Evolutionary conservation across 2,888 invertebrate species (phyloP).

Genomic region (Leuctra nigra): DNA sequence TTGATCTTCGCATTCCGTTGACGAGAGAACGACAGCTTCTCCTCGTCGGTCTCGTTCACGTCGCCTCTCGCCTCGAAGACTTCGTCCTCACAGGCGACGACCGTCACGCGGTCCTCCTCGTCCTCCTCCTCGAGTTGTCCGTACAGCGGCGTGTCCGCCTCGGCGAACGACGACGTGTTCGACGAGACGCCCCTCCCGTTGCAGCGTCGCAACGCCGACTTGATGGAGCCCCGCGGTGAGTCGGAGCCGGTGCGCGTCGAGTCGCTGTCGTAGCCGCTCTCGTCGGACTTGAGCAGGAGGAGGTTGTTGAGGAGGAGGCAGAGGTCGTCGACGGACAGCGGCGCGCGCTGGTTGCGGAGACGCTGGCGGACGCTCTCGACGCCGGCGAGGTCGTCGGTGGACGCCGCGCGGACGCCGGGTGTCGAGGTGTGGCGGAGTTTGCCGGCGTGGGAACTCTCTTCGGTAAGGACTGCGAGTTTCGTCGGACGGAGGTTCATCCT

Average conservation of each 20-base stretch:
- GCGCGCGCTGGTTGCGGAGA: neutral
- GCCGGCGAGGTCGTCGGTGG: slow-evolving; percentile 23
- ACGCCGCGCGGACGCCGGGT: slow-evolving; percentile 7
- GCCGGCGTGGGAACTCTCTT: slow-evolving; percentile 27
- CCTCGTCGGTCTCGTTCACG: slow-evolving; percentile 28
- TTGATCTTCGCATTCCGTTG: slow-evolving; percentile 24
- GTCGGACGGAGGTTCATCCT: neutral
- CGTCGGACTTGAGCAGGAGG: slow-evolving; percentile 43
- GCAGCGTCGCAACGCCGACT: slow-evolving; percentile 20
- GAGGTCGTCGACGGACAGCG: slow-evolving; percentile 31
- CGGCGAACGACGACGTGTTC: slow-evolving; percentile 14
- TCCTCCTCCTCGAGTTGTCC: slow-evolving; percentile 22
- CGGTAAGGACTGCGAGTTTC: slow-evolving; percentile 33
- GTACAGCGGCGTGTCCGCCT: slow-evolving; percentile 7
- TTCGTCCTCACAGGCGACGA: slow-evolving; percentile 13
- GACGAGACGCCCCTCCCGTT: slow-evolving; percentile 1
- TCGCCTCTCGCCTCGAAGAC: neutral
- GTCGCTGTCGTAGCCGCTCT: slow-evolving; percentile 55
- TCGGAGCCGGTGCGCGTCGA: slow-evolving; percentile 47
- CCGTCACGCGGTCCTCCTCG: slow-evolving; percentile 15
- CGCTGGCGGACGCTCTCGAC: slow-evolving; percentile 1
- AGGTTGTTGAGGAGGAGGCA: slow-evolving; percentile 36
- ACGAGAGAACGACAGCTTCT: slow-evolving; percentile 28
- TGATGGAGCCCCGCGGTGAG: slow-evolving; percentile 43
- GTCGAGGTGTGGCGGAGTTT: neutral